phyloP scores from a whole-genome alignment of 2,888 invertebrate species.

The Epirrita christyi region DNA sequence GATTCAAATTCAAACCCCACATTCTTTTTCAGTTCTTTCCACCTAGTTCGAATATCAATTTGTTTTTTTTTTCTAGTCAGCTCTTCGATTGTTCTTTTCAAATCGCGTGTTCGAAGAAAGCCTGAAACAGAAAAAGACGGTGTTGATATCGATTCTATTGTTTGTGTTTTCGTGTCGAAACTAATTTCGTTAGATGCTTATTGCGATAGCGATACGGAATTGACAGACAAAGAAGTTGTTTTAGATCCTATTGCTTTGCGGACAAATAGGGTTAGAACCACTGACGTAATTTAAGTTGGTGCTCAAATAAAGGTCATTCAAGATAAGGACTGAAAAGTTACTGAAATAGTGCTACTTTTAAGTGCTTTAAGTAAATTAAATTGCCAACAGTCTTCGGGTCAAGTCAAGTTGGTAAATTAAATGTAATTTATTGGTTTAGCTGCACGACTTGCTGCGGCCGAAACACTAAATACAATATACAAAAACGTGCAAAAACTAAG shows the following conservation, averaged over 20 bases:
- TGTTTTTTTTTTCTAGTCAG: slow-evolving; percentile 34
- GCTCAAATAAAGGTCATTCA: slow-evolving; percentile 25
- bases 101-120: slow-evolving; percentile 60
- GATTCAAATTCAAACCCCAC: slow-evolving; percentile 51
- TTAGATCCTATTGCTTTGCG: slow-evolving; percentile 26
- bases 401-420: slow-evolving; percentile 33
- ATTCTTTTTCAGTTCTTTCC: slow-evolving; percentile 40
- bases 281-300: slow-evolving; percentile 19
- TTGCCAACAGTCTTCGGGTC: slow-evolving; percentile 32
- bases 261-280: slow-evolving; percentile 23
- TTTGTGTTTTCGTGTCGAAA: slow-evolving; percentile 80
- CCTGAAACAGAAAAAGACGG: slow-evolving; percentile 77
- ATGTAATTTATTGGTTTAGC: slow-evolving; percentile 47
- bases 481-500: slow-evolving; percentile 69
- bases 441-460: slow-evolving; percentile 44
- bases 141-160: slow-evolving; percentile 79
- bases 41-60: slow-evolving; percentile 18
- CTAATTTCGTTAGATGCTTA: slow-evolving; percentile 80
- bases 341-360: slow-evolving; percentile 23
- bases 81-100: slow-evolving; percentile 65
- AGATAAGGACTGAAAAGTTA: slow-evolving; percentile 23
- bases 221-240: slow-evolving; percentile 57
- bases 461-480: slow-evolving; percentile 46
- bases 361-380: slow-evolving; percentile 20
- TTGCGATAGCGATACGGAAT: slow-evolving; percentile 72